Base-by-base conservation (phyloP, 1,140 invertebrate species). In the Atta colombica region DNA sequence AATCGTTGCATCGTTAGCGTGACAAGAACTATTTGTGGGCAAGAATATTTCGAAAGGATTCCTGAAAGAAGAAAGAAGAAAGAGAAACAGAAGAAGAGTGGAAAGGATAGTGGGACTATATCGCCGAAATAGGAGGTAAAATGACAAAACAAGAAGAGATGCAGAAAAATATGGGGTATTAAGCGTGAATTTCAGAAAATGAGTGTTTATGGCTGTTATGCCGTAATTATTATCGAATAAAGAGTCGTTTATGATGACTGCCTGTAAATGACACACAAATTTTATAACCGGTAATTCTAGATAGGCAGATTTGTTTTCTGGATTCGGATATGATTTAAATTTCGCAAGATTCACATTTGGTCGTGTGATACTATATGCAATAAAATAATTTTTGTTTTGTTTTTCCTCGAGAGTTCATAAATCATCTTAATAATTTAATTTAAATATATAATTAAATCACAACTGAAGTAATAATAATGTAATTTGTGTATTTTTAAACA, bases 191-290 rank as follows among this genome's bases (percentile, higher is more conserved):
- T 80, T 89, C 31, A 58, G 89, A 92, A 90, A 91, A 92, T 90
- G 87, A 93, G 87, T 91, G 85, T 93, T 93, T 92, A 93, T 91
- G 87, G 84, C 55, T 63, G 91, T 91, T 92, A 88, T 74, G 85
- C 85, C 74, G 91, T 90, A 93, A 94, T 95, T 94, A 95, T 94
- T 95, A 94, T 94, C 92, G 85, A 94, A 95, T 95, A 91, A 95
- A 94, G 93, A 92, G 87, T 91, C 90, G 87, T 93, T 93, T 93
- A 93, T 82, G 77, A 89, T 58, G 61, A 8, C 81, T 86, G 78
- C 80, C 88, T 84, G 80, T 88, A 93, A 93, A 92, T 92, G 91
- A 92, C 93, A 94, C 90, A 90, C 86, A 72, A 91, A 68, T 86
- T 91, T 88, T 77, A 88, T 82, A 92, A 92, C 90, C 88, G 80